These are phyloP conservation scores for Champsocephalus gunnari DNA, from an alignment of 2,797 vertebrate species.

Conservation along the genomic window DNA sequence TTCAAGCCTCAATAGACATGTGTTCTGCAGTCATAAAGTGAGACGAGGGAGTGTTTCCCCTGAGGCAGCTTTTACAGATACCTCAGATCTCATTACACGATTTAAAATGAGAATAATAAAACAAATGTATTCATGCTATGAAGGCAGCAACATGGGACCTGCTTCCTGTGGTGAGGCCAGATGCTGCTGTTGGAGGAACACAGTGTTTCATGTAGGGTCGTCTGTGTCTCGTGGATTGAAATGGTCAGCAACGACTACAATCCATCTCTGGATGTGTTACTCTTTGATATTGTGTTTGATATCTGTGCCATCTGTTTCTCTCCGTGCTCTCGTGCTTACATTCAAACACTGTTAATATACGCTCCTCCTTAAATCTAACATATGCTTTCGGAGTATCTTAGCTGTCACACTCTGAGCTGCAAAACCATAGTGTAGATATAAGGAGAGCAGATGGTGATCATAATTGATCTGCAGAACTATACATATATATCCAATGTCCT, in stretches of 20 bases:
- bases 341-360: neutral
- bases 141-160: too few relatives aligned
- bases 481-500: conserved; percentile 18
- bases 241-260: too few relatives aligned
- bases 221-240: too few relatives aligned
- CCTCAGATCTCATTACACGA: neutral
- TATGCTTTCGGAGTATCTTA: conserved; percentile 25
- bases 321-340: neutral
- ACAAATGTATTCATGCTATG: too few relatives aligned
- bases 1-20: neutral
- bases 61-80: neutral
- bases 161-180: too few relatives aligned
- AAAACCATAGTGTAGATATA: neutral
- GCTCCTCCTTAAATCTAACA: conserved; percentile 7
- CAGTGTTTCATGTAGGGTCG: too few relatives aligned
- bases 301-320: conserved; percentile 23
- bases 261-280: too few relatives aligned
- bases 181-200: too few relatives aligned
- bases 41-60: neutral
- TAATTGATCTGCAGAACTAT: conserved; percentile 37
- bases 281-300: neutral
- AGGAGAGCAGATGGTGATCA: conserved; percentile 49
- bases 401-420: conserved; percentile 16
- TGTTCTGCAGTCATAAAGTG: neutral
- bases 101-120: neutral